Conservation (phyloP, 2,888 invertebrate species). For the Plebejus argus region DNA sequence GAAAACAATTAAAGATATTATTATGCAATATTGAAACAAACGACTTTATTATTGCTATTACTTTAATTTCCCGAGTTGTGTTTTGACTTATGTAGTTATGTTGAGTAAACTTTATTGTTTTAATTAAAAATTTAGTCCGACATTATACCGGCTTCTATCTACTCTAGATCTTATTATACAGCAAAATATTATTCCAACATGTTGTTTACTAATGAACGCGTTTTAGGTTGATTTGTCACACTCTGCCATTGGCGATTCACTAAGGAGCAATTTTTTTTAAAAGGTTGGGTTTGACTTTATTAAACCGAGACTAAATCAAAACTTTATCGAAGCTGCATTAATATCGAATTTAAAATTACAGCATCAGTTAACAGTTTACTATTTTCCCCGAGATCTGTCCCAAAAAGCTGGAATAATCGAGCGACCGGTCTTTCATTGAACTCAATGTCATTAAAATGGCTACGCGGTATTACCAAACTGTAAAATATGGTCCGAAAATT, state of each 20-base stretch:
- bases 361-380: background rate
- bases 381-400: background rate
- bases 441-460: constrained; percentile 13
- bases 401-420: background rate
- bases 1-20: background rate
- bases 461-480: constrained; percentile 4
- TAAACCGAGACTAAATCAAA: background rate
- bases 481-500: constrained; percentile 28
- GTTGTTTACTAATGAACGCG: no score
- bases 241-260: background rate
- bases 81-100: background rate
- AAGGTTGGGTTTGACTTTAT: background rate
- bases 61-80: background rate
- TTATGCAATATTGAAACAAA: background rate
- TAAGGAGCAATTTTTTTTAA: no score
- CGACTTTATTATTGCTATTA: background rate
- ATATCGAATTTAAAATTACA: background rate
- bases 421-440: background rate
- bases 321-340: background rate
- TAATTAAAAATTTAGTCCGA: background rate
- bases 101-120: background rate
- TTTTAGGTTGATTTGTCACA: background rate
- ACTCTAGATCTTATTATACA: no score
- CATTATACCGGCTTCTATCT: background rate
- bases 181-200: no score